A percentile compares a stretch with the other conserved stretches of the same genome.
Conservation (phyloP, 1,140 invertebrate genomes). For the Neodiprion pinetum region DNA sequence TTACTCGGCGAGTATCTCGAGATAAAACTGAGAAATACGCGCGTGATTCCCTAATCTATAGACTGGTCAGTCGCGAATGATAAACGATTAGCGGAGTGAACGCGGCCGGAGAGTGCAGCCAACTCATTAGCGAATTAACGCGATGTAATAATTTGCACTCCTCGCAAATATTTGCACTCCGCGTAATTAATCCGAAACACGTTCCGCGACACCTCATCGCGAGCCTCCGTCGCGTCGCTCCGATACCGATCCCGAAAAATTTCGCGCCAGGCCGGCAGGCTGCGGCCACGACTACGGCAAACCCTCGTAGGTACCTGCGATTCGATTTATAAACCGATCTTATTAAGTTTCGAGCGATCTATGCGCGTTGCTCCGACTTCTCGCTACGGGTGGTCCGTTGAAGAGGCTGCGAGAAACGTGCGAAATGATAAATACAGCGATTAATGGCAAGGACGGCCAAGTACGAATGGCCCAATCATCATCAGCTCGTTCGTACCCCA, state of each 20-base stretch:
- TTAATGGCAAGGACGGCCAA: constrained; percentile 36
- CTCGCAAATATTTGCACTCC: not conserved
- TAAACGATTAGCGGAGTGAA: not conserved
- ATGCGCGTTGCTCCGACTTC: constrained; percentile 22
- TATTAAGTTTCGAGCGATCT: constrained; percentile 1
- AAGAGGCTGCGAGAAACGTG: constrained; percentile 38
- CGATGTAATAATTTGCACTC: not conserved
- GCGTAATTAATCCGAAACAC: constrained; percentile 1
- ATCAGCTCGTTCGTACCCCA: constrained; percentile 35
- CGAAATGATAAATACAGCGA: constrained; percentile 55
- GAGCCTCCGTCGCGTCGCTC: not conserved
- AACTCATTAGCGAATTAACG: constrained; percentile 7
- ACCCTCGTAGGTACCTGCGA: not conserved
- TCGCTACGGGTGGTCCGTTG: constrained; percentile 42
- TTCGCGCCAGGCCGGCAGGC: no score
- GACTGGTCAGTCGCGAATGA: not conserved
- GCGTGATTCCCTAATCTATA: not conserved
- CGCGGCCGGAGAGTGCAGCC: not conserved
- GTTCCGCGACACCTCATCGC: not conserved
- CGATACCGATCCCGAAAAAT: no score
- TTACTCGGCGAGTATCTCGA: not conserved
- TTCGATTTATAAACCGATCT: not conserved
- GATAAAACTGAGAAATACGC: constrained; percentile 4
- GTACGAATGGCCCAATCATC: constrained; percentile 47
- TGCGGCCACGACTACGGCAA: no score